Evolutionary conservation across 2,888 invertebrate genomes (phyloP), one percentile per base, ranked within the genome.

Genomic region (Pheosia gnoma): DNA sequence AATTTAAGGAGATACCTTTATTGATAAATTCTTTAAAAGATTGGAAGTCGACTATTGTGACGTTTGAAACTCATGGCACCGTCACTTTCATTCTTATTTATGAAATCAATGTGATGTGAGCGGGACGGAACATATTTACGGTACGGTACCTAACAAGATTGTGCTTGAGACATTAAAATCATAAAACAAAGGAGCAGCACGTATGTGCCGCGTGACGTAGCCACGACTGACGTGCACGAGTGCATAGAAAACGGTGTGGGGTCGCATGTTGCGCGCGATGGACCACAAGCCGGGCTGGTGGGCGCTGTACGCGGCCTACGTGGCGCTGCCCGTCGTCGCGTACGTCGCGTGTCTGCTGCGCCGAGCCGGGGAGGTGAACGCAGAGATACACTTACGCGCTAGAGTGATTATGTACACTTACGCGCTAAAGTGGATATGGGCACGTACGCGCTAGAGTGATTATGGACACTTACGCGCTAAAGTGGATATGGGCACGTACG

Each of bases 251-350:
- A 94, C 96, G n/a, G 81, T 96, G 58, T 97, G 97, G 96, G 96
- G 96, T 75, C 95, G 95, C 68, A 85, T 96, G 82, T 94, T 97
- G 93, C 95, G 95, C 78, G 95, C 95, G 63, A 95, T 96, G 88
- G 96, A 97, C 93, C 95, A 97, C 93, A 95, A 95, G 83, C 97
- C 97, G 57, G 96, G 96, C 80, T 96, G 95, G 94, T 97, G 97
- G 97, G 95, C 96, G 58, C 83, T 96, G 67, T 98, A 98, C 93
- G 96, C 96, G 74, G 75, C 95, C 57, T 98, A 97, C 94, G 96
- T 96, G 85, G 89, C 95, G 65, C 94, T 96, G 72, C 98, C 98
- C 62, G 85, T 97, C 75, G 80, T 89, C 65, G 86, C 95, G 45
- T 98, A 97, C 90, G 83, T 96, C 70, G 95, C 94, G 81, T 96